Percentiles rank a stretch among this genome's conserved stretches.
phyloP scores from a whole-genome alignment of 2,113 vertebrate species.

The Typhlomys cinereus region DNA sequence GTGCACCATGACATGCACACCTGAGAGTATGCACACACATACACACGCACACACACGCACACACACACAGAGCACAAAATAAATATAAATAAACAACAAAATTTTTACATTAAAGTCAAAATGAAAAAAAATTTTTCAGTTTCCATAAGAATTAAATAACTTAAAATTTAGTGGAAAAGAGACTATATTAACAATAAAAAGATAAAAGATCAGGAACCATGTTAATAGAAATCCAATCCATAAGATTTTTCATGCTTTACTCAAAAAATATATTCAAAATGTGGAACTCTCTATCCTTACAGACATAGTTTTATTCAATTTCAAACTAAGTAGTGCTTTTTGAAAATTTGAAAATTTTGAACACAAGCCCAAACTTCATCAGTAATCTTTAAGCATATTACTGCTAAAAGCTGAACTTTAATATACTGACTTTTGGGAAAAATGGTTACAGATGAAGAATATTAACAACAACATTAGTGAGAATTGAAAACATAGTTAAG shows the following conservation, averaged over 20 bases:
- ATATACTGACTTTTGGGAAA: constrained; percentile 2
- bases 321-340: background rate
- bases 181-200: background rate
- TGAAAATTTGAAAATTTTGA: background rate
- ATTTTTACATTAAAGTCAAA: no score
- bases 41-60: no score
- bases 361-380: background rate
- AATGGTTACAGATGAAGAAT: background rate
- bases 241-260: background rate
- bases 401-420: background rate
- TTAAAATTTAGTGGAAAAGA: background rate
- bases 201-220: background rate
- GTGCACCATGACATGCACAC: no score
- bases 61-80: no score
- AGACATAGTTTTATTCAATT: background rate
- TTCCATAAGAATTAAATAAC: constrained; percentile 8
- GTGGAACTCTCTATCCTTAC: background rate
- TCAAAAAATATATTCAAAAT: background rate
- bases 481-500: constrained; percentile 13
- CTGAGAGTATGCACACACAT: no score
- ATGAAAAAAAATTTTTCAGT: constrained; percentile 14
- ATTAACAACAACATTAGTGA: background rate
- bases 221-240: background rate
- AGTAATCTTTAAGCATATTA: background rate
- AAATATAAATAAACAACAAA: no score